Evolutionary conservation across 2,888 invertebrate genomes (phyloP).

Genomic region (Argynnis bischoffii): DNA sequence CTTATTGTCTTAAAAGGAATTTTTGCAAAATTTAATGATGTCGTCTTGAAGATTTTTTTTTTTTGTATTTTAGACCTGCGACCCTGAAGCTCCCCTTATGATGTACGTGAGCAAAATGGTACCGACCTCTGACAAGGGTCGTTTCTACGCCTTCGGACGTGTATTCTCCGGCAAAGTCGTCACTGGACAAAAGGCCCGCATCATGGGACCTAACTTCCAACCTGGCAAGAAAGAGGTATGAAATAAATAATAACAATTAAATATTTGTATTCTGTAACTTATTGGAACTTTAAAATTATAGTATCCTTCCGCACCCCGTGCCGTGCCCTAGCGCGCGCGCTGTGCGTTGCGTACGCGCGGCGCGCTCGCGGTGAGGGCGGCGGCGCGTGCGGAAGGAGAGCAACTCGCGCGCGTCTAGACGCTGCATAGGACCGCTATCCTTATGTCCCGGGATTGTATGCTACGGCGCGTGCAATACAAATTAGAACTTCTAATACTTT

Average conservation of each 20-base stretch:
- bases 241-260: too few species aligned
- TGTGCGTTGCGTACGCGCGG: conserved; percentile 56
- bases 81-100: conserved; percentile 98
- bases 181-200: conserved; percentile 96
- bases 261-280: not conserved
- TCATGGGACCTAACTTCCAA: conserved; percentile 99
- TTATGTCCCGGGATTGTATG: conserved; percentile 88
- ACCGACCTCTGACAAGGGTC: conserved; percentile 99
- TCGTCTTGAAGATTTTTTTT: too few species aligned
- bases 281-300: not conserved
- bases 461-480: conserved; percentile 82
- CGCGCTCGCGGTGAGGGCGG: conserved; percentile 52
- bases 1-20: too few species aligned
- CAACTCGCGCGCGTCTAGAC: conserved; percentile 77
- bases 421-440: conserved; percentile 91
- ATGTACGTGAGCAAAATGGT: conserved; percentile 99
- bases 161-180: conserved; percentile 98
- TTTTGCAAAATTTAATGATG: too few species aligned
- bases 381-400: conserved; percentile 83
- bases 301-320: conserved; percentile 55
- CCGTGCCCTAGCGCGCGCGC: conserved; percentile 59
- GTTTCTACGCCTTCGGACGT: conserved; percentile 99
- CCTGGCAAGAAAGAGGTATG: conserved; percentile 97
- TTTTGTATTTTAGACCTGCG: conserved; percentile 86
- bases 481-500: conserved; percentile 25